These are phyloP conservation scores for Myotis myotis DNA, from an alignment of 2,797 vertebrate genomes.

Conservation along the genomic window DNA sequence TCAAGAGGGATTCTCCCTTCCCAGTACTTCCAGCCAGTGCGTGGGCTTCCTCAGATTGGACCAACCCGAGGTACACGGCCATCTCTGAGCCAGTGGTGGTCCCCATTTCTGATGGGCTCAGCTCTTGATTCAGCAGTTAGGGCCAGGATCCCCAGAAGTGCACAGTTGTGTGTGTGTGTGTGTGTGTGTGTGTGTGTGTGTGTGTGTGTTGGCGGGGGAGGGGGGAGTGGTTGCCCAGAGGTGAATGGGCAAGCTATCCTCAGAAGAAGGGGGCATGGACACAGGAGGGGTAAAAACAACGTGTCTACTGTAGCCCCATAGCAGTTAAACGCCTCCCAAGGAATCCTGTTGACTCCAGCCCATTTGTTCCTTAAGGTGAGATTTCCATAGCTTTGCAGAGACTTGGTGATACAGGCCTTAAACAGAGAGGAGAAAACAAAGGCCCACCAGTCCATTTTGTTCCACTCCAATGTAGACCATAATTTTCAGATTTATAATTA, in stretches of 20 bases:
- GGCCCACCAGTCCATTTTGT: not conserved
- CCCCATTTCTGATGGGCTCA: not conserved
- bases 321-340: not conserved
- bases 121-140: not conserved
- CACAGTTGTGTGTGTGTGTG: not conserved
- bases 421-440: not conserved
- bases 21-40: rapidly evolving
- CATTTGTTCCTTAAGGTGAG: not conserved
- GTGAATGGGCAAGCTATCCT: not conserved
- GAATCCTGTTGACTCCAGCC: not conserved
- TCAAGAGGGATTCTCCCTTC: not conserved
- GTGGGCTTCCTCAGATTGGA: not conserved
- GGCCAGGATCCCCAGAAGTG: too few relatives aligned
- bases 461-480: not conserved
- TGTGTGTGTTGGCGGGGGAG: not conserved
- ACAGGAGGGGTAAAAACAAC: not conserved
- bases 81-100: not conserved
- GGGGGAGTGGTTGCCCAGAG: not conserved
- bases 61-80: rapidly evolving
- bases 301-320: rapidly evolving
- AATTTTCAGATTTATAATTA: not conserved
- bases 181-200: not conserved
- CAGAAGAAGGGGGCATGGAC: not conserved
- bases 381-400: not conserved
- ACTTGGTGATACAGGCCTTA: not conserved